These are phyloP conservation scores for Paraescarpia echinospica DNA, from an alignment of 1,140 invertebrate species.

Conservation along the genomic window DNA sequence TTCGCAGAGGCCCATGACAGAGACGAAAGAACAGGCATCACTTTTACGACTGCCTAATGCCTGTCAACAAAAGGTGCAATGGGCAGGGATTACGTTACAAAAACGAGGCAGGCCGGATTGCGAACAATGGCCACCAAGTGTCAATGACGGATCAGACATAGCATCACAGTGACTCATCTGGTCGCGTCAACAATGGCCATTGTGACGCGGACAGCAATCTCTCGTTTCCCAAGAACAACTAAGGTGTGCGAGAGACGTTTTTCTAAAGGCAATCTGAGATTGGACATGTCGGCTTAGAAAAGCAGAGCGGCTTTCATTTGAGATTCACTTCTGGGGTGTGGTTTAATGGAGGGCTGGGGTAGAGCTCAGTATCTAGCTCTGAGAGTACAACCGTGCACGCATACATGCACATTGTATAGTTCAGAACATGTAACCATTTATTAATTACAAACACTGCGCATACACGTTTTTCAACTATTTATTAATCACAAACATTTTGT, in stretches of 20 bases:
- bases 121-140: background rate
- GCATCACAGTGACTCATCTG: background rate
- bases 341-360: background rate
- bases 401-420: too few species aligned
- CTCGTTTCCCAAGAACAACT: background rate
- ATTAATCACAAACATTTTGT: too few species aligned
- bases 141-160: background rate
- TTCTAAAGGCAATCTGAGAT: background rate
- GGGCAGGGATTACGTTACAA: slow-evolving; percentile 3
- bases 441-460: too few species aligned
- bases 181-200: background rate
- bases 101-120: background rate
- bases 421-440: too few species aligned
- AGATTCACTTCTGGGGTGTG: background rate
- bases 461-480: too few species aligned
- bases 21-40: background rate
- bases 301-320: background rate
- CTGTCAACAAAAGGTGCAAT: background rate
- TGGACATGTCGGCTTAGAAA: background rate
- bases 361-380: background rate
- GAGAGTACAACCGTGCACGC: background rate
- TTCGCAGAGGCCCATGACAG: background rate
- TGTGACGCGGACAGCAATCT: background rate
- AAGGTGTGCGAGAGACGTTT: background rate
- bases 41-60: background rate